Evolutionary conservation across 2,888 invertebrate species (phyloP), one percentile per base, ranked within the genome.

Genomic region (Rhagophthalmus giganteus): DNA sequence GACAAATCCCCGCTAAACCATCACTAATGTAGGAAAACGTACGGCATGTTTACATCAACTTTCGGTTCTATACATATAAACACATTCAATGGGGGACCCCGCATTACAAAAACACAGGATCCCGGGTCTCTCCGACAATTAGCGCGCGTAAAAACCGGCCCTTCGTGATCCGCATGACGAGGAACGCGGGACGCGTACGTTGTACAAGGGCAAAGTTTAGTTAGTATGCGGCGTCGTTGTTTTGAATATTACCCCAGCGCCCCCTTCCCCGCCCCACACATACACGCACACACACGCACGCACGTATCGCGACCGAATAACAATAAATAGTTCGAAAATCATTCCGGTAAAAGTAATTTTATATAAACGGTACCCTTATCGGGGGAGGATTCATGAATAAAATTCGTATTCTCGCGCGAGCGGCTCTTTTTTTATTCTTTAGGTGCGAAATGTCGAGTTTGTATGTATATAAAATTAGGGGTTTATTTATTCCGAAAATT

Each of bases 71-170:
- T 13, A 24, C 33, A 41, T 33, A 44, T 24, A 44, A 35, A 35
- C 34, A 35, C 44, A 35, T 35, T 16, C 33, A 35, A 24, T 35
- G 28, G 34, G 41, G 35, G 28, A 49, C 41, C 35, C 41, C 26
- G 38, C 38, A 38, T 34, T 34, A 38, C 42, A 52, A 47, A 46
- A 52, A 52, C 45, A 46, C 32, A 28, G 35, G 45, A 50, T 44
- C 42, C 45, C 26, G n/a, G 34, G 41, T 16, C 46, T 27, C 45
- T 31, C 27, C 46, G 42, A 52, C 46, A 52, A 52, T 52, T 52
- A 52, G 47, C 35, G 33, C 35, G 33, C 52, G 41, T 47, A 52
- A 52, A 52, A 52, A 52, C 40, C 40, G 27, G 46, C 32, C 27
- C 28, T 52, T 16, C 47, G 37, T 41, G 46, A 52, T 37, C 38